Evolutionary conservation across 92 coral and sea anemone species (phyloP), one percentile per base, ranked within the genome.

Genomic region (Siderastrea radians): DNA sequence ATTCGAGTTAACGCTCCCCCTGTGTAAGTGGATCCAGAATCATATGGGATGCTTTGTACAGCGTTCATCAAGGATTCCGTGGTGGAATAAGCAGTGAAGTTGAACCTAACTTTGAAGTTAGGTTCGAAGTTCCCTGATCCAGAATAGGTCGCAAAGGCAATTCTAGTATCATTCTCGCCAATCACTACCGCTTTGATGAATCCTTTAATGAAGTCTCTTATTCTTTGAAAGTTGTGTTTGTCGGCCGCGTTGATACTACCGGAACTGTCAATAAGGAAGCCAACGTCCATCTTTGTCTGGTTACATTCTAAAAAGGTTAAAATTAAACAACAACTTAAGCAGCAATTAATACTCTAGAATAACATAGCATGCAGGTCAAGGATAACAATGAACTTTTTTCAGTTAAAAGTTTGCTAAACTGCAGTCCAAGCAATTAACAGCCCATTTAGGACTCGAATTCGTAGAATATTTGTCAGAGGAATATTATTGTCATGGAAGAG

Each of bases 211-310:
- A 72, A 83, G 67, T 70, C 71, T 57, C 58, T 83, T 7, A 83
- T 72, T 83, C 79, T 73, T 72, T 83, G 79, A 26, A 55, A 83
- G 81, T 83, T 83, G 52, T 50, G 2, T 14, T 47, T 62, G 43
- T 72, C 57, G n/a, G 81, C 87, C 46, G 3, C 3, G 13, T 83
- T 75, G 2, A 83, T 83, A 74, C 87, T 83, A 6, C 68, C 77
- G 44, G 87, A 83, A 49, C 67, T 75, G 69, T 83, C 87, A 3
- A 83, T 68, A n/a, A 83, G 71, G 13, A 83, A 83, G 8, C 57
- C 81, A 9, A 83, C 79, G n/a, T 83, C 79, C 19, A 52, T 49
- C 19, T 48, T 83, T 7, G 77, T 73, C 14, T 73, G 19, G 59
- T 69, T 62, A 72, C 87, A 83, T 12, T 68, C 87, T 81, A 11